Evolutionary conservation across 2,797 vertebrate genomes (phyloP).

Genomic region (Coregonus sp.): DNA sequence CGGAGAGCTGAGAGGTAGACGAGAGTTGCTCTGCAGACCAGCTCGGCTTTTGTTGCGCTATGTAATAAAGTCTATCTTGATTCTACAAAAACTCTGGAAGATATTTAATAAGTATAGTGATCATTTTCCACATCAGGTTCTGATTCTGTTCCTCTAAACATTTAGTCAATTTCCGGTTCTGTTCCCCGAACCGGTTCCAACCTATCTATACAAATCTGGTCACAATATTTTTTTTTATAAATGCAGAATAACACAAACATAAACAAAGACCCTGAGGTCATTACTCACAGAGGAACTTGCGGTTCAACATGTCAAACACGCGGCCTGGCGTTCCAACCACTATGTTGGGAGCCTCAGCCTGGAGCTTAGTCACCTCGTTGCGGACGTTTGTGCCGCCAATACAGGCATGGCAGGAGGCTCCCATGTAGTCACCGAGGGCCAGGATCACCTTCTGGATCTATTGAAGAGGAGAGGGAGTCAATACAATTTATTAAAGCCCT

Average conservation of each 20-base stretch:
- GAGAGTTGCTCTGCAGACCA: too few species aligned
- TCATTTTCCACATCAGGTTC: too few species aligned
- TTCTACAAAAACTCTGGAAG: too few species aligned
- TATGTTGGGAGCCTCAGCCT: slow-evolving; percentile 86
- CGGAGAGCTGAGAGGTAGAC: too few species aligned
- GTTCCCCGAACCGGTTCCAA: too few species aligned
- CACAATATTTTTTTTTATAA: too few species aligned
- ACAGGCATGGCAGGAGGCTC: slow-evolving; percentile 87
- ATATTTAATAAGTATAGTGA: too few species aligned
- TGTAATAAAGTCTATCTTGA: too few species aligned
- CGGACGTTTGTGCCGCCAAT: slow-evolving; percentile 91
- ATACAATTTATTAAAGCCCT: not conserved
- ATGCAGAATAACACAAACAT: not conserved
- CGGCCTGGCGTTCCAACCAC: slow-evolving; percentile 89
- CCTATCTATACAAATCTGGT: too few species aligned
- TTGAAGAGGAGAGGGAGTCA: not conserved
- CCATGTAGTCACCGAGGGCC: slow-evolving; percentile 93
- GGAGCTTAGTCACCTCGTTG: slow-evolving; percentile 84
- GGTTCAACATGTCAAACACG: slow-evolving; percentile 89
- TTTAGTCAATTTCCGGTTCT: too few species aligned
- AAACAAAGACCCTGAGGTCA: not conserved
- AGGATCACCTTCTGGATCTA: slow-evolving; percentile 94
- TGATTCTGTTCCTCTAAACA: too few species aligned
- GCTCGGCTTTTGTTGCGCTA: too few species aligned
- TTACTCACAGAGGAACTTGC: slow-evolving; percentile 84